These are phyloP conservation scores for Drymonia ruficornis DNA, from an alignment of 2,888 invertebrate genomes.

Conservation along the genomic window DNA sequence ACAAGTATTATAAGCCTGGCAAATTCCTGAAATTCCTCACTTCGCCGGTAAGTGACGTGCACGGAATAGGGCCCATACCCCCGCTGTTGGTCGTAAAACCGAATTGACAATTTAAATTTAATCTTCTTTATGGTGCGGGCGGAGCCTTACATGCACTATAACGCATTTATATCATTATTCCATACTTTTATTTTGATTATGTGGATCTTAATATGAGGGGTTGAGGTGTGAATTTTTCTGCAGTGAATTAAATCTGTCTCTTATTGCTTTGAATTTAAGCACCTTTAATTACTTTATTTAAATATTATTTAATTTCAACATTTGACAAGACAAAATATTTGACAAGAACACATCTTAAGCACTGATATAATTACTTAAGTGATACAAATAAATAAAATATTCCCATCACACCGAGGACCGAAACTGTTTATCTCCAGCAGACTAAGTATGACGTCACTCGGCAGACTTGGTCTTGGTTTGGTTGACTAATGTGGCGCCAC, in stretches of 20 bases:
- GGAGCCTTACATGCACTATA: constrained; percentile 63
- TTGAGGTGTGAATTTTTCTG: constrained; percentile 12
- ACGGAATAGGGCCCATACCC: constrained; percentile 42
- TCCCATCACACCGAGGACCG: not conserved
- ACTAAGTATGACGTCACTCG: constrained; percentile 23
- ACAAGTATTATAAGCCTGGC: constrained; percentile 29
- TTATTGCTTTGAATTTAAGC: not conserved
- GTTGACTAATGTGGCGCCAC: constrained; percentile 62
- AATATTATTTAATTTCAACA: no score
- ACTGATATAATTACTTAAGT: not conserved
- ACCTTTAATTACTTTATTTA: no score
- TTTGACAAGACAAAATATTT: not conserved
- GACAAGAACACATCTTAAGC: not conserved
- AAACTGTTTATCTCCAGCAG: constrained; percentile 28
- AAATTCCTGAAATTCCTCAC: constrained; percentile 46
- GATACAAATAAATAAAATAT: constrained; percentile 5
- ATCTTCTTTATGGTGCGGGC: constrained; percentile 70
- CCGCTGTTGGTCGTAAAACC: constrained; percentile 67
- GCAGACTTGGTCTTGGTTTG: constrained; percentile 31
- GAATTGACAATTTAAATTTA: constrained; percentile 81
- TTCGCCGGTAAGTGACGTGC: constrained; percentile 29
- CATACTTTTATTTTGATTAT: constrained; percentile 51
- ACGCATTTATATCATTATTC: constrained; percentile 52
- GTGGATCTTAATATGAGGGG: constrained; percentile 27
- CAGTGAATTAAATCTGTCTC: not conserved